phyloP scores from a whole-genome alignment of 92 coral and sea anemone genomes.

The Palythoa grandiflora region DNA sequence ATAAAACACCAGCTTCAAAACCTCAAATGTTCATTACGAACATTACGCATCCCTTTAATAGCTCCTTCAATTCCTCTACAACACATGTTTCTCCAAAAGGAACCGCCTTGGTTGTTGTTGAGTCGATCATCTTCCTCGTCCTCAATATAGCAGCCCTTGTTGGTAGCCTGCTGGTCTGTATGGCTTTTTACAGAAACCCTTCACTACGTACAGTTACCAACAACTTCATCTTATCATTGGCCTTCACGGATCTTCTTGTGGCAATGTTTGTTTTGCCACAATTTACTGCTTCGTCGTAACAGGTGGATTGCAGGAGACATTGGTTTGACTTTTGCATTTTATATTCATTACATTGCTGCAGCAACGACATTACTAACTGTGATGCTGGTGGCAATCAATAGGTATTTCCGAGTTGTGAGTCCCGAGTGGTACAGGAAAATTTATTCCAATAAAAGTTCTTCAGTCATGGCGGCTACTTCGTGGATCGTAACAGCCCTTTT shows the following conservation, averaged over 20 bases:
- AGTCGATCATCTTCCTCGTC: neutral
- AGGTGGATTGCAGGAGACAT: neutral
- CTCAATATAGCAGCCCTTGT: neutral
- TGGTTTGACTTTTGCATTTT: too few relatives aligned
- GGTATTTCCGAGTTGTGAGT: neutral
- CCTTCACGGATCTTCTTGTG: neutral
- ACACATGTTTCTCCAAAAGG: neutral
- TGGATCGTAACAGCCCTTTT: neutral
- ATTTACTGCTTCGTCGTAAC: neutral
- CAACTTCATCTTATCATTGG: neutral
- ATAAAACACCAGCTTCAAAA: too few relatives aligned
- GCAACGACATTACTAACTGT: neutral
- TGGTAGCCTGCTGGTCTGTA: neutral
- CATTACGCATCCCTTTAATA: too few relatives aligned
- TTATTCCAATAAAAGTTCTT: neutral
- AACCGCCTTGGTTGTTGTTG: neutral
- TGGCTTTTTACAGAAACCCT: neutral
- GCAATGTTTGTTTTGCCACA: neutral
- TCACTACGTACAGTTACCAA: neutral
- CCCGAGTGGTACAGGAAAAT: neutral
- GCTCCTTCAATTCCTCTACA: too few relatives aligned
- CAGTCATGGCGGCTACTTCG: neutral
- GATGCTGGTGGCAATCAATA: neutral
- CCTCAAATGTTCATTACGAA: too few relatives aligned
- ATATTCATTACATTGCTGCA: neutral